Evolutionary conservation across 2,797 vertebrate species (phyloP), one percentile per base, ranked within the genome.

Genomic region (Pelochelys cantorii): DNA sequence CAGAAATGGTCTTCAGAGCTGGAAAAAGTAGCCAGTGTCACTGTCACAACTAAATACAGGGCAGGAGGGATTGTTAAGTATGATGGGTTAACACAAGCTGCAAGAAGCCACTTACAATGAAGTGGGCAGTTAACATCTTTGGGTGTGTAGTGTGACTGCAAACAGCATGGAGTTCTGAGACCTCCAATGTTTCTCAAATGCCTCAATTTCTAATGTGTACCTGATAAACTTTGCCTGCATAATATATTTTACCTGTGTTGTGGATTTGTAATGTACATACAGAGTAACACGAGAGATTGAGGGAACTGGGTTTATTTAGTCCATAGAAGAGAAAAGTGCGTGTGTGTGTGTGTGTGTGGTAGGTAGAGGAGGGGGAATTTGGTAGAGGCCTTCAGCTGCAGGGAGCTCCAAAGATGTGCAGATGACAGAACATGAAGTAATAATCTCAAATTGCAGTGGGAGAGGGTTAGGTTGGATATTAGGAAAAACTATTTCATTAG

Each of bases 221-320:
- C 79, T 56, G 48, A 79, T 48, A 68, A 53, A 80, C 31, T 3
- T 75, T 0, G 0, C 75, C 87, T 84, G 56, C 89, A 2, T 57
- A 31, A 89, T 57, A 55, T 79, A 25, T 34, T 86, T 86, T 54
- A 1, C 84, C 20, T 59, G 55, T 65, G 59, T 31, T 23, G 53
- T 17, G 31, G 23, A 22, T 22, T 7, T 0, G 59, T 31, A 42
- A 2, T 60, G 79, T 3, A 1, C 5, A 2, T 1, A 83, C 60
- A 79, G 57, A 83, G 74, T 68, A 18, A 42, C 9, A 54, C 0
- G 53, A 5, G 53, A 54, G 11, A 15, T 54, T 54, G 53, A 54
- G 53, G 53, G 53, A 54, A 54, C 53, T 54, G 53, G 53, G 53
- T 54, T 54, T 54, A 54, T 54, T 54, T 54, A 54, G 53, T 54